phyloP scores from a whole-genome alignment of 2,888 invertebrate genomes.

The Trachelus tabidus region DNA sequence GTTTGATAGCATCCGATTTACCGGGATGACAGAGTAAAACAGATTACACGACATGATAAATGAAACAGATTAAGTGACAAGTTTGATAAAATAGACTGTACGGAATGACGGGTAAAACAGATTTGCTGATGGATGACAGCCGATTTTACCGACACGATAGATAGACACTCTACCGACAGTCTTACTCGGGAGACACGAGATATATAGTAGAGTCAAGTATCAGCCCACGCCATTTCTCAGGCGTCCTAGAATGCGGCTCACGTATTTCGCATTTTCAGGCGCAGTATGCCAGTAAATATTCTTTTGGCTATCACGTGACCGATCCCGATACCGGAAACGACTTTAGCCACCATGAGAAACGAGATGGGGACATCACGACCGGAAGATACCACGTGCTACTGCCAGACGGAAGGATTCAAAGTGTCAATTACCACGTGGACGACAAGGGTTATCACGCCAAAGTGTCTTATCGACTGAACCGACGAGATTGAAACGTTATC shows the following conservation, averaged over 20 bases:
- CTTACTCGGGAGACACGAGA: constrained; percentile 8
- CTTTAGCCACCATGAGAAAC: constrained; percentile 81
- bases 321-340: constrained; percentile 80
- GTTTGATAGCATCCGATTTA: no score
- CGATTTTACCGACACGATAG: constrained; percentile 6
- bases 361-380: constrained; percentile 75
- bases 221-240: not conserved
- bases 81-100: constrained; percentile 1
- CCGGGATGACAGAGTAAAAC: no score
- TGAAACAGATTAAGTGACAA: not conserved
- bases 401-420: constrained; percentile 84
- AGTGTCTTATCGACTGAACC: constrained; percentile 70
- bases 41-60: no score
- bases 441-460: constrained; percentile 82
- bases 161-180: constrained; percentile 22
- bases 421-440: constrained; percentile 82
- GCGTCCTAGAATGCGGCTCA: not conserved
- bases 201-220: not conserved
- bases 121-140: constrained; percentile 9
- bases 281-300: constrained; percentile 69
- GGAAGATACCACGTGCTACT: constrained; percentile 83
- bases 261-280: constrained; percentile 64
- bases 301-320: constrained; percentile 77
- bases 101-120: constrained; percentile 13
- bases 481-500: constrained; percentile 2